A percentile compares a stretch with the other conserved stretches of the same genome.
These are phyloP conservation scores for Girardia tigrina DNA, from an alignment of 2,888 invertebrate genomes.

Conservation along the genomic window DNA sequence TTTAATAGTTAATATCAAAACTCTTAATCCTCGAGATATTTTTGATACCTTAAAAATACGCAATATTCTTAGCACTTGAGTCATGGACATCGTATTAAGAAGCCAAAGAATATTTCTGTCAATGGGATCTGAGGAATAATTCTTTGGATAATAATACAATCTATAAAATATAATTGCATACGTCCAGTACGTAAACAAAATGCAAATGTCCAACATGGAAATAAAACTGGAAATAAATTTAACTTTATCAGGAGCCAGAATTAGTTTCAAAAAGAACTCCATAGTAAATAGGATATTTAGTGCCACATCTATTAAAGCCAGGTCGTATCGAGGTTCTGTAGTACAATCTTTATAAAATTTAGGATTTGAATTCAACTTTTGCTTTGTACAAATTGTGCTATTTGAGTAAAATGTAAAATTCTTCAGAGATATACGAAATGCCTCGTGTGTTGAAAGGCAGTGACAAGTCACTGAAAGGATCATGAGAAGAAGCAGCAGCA, in stretches of 20 bases:
- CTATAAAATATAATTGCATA: constrained; percentile 35
- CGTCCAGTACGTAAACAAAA: constrained; percentile 36
- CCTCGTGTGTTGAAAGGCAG: constrained; percentile 35
- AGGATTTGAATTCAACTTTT: constrained; percentile 30
- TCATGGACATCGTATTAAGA: constrained; percentile 36
- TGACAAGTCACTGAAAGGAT: constrained; percentile 37
- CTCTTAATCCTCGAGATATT: constrained; percentile 45
- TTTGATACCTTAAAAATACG: constrained; percentile 37
- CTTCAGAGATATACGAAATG: constrained; percentile 29
- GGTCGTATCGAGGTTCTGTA: constrained; percentile 33
- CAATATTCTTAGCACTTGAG: constrained; percentile 35
- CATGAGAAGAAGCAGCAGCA: constrained; percentile 35
- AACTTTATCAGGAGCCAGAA: constrained; percentile 36
- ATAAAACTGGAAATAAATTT: constrained; percentile 35
- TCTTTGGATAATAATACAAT: constrained; percentile 35
- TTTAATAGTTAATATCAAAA: constrained; percentile 45
- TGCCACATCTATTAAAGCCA: constrained; percentile 43
- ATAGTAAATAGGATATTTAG: constrained; percentile 44
- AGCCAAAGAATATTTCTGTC: constrained; percentile 32
- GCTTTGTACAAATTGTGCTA: constrained; percentile 26
- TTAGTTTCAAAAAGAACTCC: constrained; percentile 41
- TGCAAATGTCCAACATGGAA: constrained; percentile 36
- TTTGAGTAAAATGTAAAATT: constrained; percentile 28
- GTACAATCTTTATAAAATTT: constrained; percentile 36
- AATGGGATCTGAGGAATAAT: not conserved